These are phyloP conservation scores for Barbus barbus DNA, from an alignment of 2,113 vertebrate species.

Conservation along the genomic window DNA sequence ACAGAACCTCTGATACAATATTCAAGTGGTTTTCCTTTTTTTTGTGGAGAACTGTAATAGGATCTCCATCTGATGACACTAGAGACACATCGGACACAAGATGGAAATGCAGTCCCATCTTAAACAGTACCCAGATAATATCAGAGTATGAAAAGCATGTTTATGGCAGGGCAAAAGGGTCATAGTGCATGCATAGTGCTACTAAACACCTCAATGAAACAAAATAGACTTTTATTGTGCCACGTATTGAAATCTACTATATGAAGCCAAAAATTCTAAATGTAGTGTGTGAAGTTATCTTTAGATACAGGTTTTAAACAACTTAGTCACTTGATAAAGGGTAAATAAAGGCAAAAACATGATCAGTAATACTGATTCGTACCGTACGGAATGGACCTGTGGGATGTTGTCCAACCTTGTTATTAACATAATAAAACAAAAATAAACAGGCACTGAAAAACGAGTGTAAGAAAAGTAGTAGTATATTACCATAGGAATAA, in stretches of 20 bases:
- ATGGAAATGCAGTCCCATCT: background rate
- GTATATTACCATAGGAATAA: constrained; percentile 65
- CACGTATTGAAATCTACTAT: constrained; percentile 66
- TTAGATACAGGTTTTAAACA: constrained; percentile 68
- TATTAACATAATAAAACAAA: constrained; percentile 60
- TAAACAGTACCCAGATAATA: background rate
- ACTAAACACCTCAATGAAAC: constrained; percentile 57
- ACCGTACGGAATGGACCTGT: constrained; percentile 63
- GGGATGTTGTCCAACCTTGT: constrained; percentile 64
- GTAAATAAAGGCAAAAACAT: constrained; percentile 55
- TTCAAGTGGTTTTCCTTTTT: no score
- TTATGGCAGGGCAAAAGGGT: background rate
- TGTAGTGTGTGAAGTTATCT: constrained; percentile 58
- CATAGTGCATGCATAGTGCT: background rate
- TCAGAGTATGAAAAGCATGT: background rate
- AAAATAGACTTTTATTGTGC: constrained; percentile 77
- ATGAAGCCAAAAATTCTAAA: constrained; percentile 61
- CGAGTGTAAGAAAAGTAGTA: constrained; percentile 58
- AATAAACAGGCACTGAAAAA: constrained; percentile 53
- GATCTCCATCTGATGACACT: no score
- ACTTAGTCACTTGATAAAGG: constrained; percentile 58
- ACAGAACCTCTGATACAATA: no score
- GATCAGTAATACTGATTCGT: constrained; percentile 80
- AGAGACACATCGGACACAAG: background rate
- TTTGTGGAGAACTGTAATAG: no score